Base-by-base conservation (phyloP, 2,888 invertebrate genomes). In the Agonopterix heracliana region DNA sequence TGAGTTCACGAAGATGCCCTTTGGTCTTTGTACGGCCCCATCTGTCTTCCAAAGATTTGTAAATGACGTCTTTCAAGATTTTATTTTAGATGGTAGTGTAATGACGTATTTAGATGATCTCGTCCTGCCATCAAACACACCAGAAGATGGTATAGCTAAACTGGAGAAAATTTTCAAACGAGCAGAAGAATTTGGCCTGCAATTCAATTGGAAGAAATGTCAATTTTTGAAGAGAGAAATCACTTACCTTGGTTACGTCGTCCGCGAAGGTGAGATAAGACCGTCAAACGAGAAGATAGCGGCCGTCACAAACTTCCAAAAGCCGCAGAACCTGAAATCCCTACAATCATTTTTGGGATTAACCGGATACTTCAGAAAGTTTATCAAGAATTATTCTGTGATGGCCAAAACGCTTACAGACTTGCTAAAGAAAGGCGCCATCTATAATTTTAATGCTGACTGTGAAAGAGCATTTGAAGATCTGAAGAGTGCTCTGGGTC, bases 11-110 rank as follows among this genome's bases (percentile, higher is more conserved):
- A 64, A 56, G 54, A 64, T 66, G 43, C 80, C 78, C 0, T 83
- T 81, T 63, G 80, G 79, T 3, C 48, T 79, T 3, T 71, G 65
- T 35, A 74, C 69, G 34, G 62, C 62, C 3, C 79, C 78, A 10
- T 57, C 51, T 0, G 49, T 49, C 1, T 54, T 54, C 13, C 51
- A 49, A 40, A 17, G 47, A 12, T 49, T 49, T 9, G 49, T 49
- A 9, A 54, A 53, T 34, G 46, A 49, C 7, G 44, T 56, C 26
- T 34, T 58, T 17, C 40, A 51, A 44, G 58, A 57, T 5, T 54
- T 50, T 35, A 59, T 55, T 8, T 36, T 44, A 34, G 52, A 56
- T 43, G 57, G 56, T 9, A 49, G 38, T 14, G 50, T 44, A 34
- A 64, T 9, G 61, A 36, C 47, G 0, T 62, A 55, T 41, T 34